Percentiles rank a stretch among this genome's conserved stretches.
Conservation (phyloP, 1,140 invertebrate species). For the Holotrichia oblita region DNA sequence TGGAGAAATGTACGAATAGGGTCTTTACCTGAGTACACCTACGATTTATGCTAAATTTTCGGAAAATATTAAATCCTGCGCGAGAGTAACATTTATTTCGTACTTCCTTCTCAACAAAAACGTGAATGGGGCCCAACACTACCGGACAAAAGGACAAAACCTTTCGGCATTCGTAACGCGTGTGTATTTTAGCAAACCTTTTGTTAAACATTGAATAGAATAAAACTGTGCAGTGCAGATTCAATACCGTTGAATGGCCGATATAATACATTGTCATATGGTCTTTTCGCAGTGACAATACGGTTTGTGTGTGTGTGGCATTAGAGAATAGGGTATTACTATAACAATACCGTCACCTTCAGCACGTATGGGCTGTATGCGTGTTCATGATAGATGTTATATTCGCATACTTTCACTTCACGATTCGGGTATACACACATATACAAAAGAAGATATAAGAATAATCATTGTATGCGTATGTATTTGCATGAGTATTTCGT, state of each 20-base stretch:
- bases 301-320: conserved; percentile 58
- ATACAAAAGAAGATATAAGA: conserved; percentile 26
- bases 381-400: neutral
- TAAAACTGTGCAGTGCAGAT: conserved; percentile 58
- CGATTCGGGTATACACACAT: conserved; percentile 13
- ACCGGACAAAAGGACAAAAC: conserved; percentile 57
- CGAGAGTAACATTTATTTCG: conserved; percentile 52
- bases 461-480: neutral
- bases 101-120: conserved; percentile 58
- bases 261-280: conserved; percentile 61
- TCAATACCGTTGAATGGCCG: conserved; percentile 57
- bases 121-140: conserved; percentile 58
- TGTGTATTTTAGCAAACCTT: conserved; percentile 60
- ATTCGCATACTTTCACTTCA: conserved; percentile 14
- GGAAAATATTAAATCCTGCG: conserved; percentile 52
- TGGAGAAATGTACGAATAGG: conserved; percentile 15
- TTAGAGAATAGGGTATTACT: conserved; percentile 57
- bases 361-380: neutral
- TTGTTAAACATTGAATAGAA: conserved; percentile 59
- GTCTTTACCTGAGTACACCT: conserved; percentile 50
- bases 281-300: conserved; percentile 59
- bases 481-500: conserved; percentile 30
- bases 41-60: conserved; percentile 52
- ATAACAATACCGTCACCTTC: conserved; percentile 48
- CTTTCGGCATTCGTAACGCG: conserved; percentile 60